Evolutionary conservation across 1,140 invertebrate genomes (phyloP).

Genomic region (Heliothis virescens): DNA sequence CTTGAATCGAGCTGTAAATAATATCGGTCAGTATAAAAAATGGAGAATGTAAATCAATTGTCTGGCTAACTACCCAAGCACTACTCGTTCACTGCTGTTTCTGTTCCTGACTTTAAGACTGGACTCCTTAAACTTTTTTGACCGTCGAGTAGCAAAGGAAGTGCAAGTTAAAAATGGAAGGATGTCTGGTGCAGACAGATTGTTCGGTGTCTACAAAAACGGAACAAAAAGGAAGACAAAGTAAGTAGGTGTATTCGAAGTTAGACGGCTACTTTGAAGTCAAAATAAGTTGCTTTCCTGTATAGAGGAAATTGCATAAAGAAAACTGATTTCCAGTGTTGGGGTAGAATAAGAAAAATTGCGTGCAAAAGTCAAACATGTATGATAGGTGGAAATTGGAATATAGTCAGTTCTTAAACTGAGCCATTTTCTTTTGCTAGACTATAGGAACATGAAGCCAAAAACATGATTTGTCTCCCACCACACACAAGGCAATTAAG

Average conservation of each 20-base stretch:
- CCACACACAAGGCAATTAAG: too few relatives aligned
- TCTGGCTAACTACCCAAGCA: background rate
- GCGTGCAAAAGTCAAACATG: too few relatives aligned
- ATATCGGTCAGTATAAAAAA: too few relatives aligned
- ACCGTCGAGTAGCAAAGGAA: background rate
- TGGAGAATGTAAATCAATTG: background rate
- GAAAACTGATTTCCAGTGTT: constrained; percentile 1
- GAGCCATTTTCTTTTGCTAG: too few relatives aligned
- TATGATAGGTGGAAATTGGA: too few relatives aligned
- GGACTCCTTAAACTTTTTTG: constrained; percentile 2
- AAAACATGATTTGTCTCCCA: too few relatives aligned
- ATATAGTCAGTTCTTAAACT: too few relatives aligned
- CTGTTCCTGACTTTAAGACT: background rate
- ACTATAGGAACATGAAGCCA: too few relatives aligned
- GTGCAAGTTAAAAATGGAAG: constrained; percentile 29
- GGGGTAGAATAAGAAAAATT: background rate
- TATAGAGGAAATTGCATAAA: background rate
- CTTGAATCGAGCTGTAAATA: too few relatives aligned
- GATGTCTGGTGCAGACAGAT: background rate
- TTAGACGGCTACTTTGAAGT: background rate
- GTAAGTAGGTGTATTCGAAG: background rate
- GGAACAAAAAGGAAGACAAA: background rate
- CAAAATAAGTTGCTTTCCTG: background rate
- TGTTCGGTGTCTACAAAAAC: constrained; percentile 24
- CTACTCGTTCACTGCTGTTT: background rate